Base-by-base conservation (phyloP, 2,113 vertebrate genomes). In the Pantherophis guttatus region DNA sequence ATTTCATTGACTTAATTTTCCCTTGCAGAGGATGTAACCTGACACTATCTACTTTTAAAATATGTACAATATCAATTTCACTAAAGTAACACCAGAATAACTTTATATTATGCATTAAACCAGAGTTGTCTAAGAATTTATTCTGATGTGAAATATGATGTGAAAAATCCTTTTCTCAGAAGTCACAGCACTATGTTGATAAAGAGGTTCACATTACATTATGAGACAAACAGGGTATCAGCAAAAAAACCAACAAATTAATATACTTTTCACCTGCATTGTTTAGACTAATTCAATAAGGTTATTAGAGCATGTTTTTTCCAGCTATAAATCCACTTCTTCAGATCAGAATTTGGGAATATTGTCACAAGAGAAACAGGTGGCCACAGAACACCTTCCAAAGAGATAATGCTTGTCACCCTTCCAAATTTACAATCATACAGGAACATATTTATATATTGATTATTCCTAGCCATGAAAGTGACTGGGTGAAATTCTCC, bases 401-500 rank as follows among this genome's bases (percentile, higher is more conserved):
- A 55, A 59, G 24, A 90, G 86, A 94, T 29, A 65, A 29, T 70
- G 62, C 7, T 96, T 91, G 86, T 85, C 86, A 86, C 89, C 24
- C 86, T n/a, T 91, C 53, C 0, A 48, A 93, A 87, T 94, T 91
- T 87, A 87, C 92, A 95, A 2, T 86, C 8, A 88, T 24, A 5
- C 86, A 65, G 85, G 88, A 91, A 94, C 93, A 44, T 0, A 0
- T 95, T 94, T 94, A 94, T 95, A 96, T 93, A 96, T 96, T 96
- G 93, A 95, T 97, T 96, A 96, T 85, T 54, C 90, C 13, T 94
- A 62, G 89, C 94, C 89, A 88, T 93, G 44, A 90, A 94, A 96
- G 96, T 96, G 94, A 96, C 3, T 62, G 93, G 96, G 96, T 96
- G 95, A 97, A 94, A 94, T 95, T 95, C 96, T 97, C 94, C 95